Conservation (phyloP, 2,113 vertebrate species). For the Synodontis membranacea region DNA sequence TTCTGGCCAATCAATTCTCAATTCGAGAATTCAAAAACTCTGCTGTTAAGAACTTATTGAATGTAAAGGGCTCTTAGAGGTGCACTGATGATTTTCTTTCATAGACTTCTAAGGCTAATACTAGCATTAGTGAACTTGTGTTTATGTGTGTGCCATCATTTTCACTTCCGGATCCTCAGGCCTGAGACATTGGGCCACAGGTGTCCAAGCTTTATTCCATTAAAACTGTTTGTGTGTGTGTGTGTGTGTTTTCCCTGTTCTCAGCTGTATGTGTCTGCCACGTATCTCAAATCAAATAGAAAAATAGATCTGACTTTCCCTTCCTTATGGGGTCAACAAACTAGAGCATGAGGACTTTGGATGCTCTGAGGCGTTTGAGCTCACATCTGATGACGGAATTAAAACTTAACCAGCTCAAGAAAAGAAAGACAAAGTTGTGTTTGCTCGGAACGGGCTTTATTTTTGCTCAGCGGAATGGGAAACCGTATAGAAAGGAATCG, state of each 20-base stretch:
- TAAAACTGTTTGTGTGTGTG: constrained; percentile 40
- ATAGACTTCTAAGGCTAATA: background rate
- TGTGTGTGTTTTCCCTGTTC: constrained; percentile 5
- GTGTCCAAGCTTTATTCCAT: constrained; percentile 48
- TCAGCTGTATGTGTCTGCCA: constrained; percentile 18
- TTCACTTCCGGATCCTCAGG: constrained; percentile 35
- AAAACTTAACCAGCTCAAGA: background rate
- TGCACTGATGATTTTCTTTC: background rate
- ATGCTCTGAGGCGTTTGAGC: background rate
- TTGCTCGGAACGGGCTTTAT: background rate
- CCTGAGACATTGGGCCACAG: constrained; percentile 44
- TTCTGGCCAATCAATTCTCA: background rate
- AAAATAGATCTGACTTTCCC: background rate
- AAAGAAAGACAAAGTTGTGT: background rate
- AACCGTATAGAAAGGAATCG: background rate
- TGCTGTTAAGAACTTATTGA: background rate
- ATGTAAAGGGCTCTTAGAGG: background rate
- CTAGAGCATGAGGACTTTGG: background rate
- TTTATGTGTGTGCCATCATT: background rate
- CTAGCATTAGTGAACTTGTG: background rate
- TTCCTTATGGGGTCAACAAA: background rate
- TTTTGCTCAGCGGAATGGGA: background rate
- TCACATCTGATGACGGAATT: background rate
- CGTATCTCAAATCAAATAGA: background rate
- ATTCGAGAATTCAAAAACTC: background rate